Percentiles rank a stretch among this genome's conserved stretches.
Conservation (phyloP, 2,113 vertebrate species). For the Ctenodactylus gundi region DNA sequence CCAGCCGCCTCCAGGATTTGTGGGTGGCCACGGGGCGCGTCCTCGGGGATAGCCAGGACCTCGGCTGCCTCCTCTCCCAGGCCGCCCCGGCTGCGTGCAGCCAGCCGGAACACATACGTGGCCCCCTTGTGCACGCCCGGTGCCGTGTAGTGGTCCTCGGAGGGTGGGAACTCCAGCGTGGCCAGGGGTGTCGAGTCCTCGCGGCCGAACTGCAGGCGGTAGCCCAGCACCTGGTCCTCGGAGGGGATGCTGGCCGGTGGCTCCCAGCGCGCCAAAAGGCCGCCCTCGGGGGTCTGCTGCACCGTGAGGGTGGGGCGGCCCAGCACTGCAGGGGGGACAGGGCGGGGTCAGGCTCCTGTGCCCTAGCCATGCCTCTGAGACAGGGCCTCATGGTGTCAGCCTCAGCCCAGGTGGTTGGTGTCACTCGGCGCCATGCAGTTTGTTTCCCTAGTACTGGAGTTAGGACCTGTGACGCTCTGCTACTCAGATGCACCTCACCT, state of each 20-base stretch:
- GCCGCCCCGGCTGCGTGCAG: constrained; percentile 93
- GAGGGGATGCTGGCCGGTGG: constrained; percentile 76
- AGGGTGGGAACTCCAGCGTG: constrained; percentile 91
- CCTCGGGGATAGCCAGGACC: constrained; percentile 91
- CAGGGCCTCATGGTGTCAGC: background rate
- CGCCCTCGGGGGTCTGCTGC: constrained; percentile 89
- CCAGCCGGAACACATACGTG: constrained; percentile 95
- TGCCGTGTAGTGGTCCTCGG: constrained; percentile 88
- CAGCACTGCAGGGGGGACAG: constrained; percentile 85
- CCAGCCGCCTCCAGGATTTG: constrained; percentile 90
- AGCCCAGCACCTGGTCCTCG: constrained; percentile 92
- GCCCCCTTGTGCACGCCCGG: constrained; percentile 91
- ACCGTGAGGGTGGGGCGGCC: constrained; percentile 93
- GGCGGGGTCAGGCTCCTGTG: constrained; percentile 57
- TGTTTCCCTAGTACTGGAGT: background rate
- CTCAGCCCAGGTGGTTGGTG: no score
- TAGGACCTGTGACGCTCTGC: background rate
- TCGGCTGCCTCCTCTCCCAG: constrained; percentile 92
- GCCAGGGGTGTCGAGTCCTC: constrained; percentile 89
- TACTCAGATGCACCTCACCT: background rate
- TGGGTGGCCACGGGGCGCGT: constrained; percentile 93
- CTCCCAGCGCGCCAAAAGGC: constrained; percentile 92
- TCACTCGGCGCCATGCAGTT: no score
- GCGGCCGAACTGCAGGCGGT: constrained; percentile 95
- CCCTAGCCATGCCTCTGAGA: no score